Percentiles rank a stretch among this genome's conserved stretches.
Evolutionary conservation across 2,888 invertebrate genomes (phyloP).

Genomic region (Nomada fucata): DNA sequence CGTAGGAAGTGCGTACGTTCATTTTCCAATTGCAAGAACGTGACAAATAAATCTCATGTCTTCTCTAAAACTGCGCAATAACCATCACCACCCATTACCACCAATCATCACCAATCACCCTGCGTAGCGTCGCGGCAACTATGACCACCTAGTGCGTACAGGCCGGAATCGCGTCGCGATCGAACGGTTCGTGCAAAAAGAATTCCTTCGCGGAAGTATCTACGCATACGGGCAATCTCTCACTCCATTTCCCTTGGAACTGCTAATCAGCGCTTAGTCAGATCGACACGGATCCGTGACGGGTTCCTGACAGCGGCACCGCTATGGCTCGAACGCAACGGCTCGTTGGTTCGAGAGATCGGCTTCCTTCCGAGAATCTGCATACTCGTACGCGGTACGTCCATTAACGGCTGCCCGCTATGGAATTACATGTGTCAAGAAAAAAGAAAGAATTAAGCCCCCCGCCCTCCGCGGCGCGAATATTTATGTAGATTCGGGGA

Average conservation of each 20-base stretch:
- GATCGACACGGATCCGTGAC: constrained; percentile 63
- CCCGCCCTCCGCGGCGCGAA: constrained; percentile 50
- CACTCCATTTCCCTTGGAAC: constrained; percentile 46
- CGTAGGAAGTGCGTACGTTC: no score
- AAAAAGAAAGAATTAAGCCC: constrained; percentile 78
- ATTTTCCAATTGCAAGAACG: no score
- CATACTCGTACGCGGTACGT: constrained; percentile 76
- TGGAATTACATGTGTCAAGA: constrained; percentile 78
- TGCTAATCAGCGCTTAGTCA: constrained; percentile 66
- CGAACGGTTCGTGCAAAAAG: constrained; percentile 13
- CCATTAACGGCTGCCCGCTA: constrained; percentile 77
- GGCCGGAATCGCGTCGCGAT: background rate
- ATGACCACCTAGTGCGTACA: background rate
- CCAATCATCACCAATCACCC: no score
- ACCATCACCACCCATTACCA: no score
- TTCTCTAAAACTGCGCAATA: no score
- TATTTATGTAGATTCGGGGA: constrained; percentile 79
- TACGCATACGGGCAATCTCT: background rate
- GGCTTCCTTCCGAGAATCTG: constrained; percentile 72
- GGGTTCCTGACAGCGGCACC: constrained; percentile 35
- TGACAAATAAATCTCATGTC: no score
- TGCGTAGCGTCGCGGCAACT: no score
- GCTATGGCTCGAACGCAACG: constrained; percentile 10
- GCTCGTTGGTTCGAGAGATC: constrained; percentile 57
- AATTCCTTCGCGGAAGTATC: constrained; percentile 19